Evolutionary conservation across 2,797 vertebrate genomes (phyloP).

Genomic region (Allobates femoralis): DNA sequence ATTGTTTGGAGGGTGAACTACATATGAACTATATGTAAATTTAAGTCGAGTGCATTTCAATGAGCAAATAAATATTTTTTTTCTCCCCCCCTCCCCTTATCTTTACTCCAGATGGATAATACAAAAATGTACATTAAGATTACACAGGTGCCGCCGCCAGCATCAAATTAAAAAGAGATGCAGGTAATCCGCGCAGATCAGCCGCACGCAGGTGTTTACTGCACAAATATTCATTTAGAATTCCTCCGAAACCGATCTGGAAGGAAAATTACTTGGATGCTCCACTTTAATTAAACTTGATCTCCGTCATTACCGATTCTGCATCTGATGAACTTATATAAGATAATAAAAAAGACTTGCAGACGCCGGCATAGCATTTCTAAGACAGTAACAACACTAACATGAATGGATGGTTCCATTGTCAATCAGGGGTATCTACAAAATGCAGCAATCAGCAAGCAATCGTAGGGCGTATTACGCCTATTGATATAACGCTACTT

Average conservation of each 20-base stretch:
- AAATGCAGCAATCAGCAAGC: too few species aligned
- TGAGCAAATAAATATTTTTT: neutral
- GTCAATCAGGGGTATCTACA: neutral
- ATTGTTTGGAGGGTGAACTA: neutral
- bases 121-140: slow-evolving; percentile 14
- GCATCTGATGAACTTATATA: neutral
- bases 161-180: neutral
- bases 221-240: slow-evolving; percentile 17
- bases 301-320: neutral
- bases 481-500: too few species aligned
- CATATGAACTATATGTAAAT: neutral
- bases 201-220: slow-evolving; percentile 34
- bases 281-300: neutral
- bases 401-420: too few species aligned
- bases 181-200: neutral
- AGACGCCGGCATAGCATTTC: neutral
- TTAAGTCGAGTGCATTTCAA: neutral
- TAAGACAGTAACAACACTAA: neutral
- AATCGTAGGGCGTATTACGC: too few species aligned
- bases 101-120: slow-evolving; percentile 1
- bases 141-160: slow-evolving; percentile 19
- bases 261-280: slow-evolving; percentile 9
- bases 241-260: neutral
- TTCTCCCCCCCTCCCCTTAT: neutral
- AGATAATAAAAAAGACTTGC: neutral